Evolutionary conservation across 2,797 vertebrate genomes (phyloP).

Genomic region (Rhadinocentrus ornatus): DNA sequence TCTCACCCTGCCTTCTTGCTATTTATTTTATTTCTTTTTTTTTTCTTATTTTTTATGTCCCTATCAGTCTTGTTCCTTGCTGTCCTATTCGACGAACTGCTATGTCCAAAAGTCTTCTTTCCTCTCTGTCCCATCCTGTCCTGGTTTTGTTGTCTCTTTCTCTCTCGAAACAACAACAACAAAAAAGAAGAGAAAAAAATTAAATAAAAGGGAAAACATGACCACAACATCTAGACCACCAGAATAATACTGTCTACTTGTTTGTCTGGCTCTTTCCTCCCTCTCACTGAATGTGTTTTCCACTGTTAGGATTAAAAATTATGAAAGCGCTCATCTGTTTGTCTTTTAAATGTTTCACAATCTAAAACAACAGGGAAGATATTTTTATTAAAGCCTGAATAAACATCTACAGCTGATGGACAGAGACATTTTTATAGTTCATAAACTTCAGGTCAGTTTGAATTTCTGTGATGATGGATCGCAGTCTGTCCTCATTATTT

Average conservation of each 20-base stretch:
- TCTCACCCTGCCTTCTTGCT: neutral
- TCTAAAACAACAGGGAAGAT: conserved; percentile 32
- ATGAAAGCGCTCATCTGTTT: conserved; percentile 28
- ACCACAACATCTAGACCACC: neutral
- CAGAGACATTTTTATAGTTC: conserved; percentile 17
- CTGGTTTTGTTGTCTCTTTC: neutral
- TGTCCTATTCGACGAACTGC: neutral
- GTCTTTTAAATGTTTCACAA: conserved; percentile 25
- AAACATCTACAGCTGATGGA: conserved; percentile 39
- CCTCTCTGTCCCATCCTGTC: neutral
- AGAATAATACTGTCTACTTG: neutral
- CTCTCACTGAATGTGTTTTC: conserved; percentile 4
- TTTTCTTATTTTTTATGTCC: neutral
- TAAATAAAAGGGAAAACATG: neutral
- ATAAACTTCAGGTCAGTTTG: conserved; percentile 21
- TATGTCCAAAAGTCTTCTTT: neutral
- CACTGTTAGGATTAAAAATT: conserved; percentile 3
- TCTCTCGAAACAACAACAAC: too few relatives aligned
- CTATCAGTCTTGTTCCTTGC: neutral
- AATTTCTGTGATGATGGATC: conserved; percentile 17
- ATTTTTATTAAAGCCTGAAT: conserved; percentile 30
- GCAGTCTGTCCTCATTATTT: conserved; percentile 14
- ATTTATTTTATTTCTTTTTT: neutral
- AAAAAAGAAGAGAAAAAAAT: neutral
- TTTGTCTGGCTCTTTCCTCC: neutral